Base-by-base conservation (phyloP, 2,888 invertebrate genomes). In the Xestia rhomboidea region DNA sequence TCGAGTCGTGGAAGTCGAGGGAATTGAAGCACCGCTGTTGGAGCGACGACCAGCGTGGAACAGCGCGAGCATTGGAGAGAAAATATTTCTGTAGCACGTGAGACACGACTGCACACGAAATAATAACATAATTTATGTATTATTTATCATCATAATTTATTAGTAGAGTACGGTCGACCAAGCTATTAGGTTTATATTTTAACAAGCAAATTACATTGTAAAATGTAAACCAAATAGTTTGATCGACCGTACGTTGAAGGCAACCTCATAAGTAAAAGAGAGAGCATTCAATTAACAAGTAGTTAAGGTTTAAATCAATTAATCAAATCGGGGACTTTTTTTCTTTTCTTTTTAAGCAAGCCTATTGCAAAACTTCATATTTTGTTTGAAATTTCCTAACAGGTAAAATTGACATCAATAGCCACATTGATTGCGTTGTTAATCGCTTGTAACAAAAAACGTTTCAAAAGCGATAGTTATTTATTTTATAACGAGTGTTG, bases 1-100 rank as follows among this genome's bases (percentile, higher is more conserved):
- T 82, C 81, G 84, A 79, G 81, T 83, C 82, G 79, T 73, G 81
- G 77, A 87, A 76, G 87, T 79, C 85, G 68, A 82, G 89, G 88
- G 89, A 88, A 89, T 86, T 83, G 87, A 73, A 86, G 79, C 54
- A 44, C 27, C 41, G 76, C 79, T 66, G 54, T 46, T 70, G 57
- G 68, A 76, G 60, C 77, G 81, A 71, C 69, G 41, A 49, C 77
- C 71, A 75, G 79, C 18, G 60, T 57, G 18, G 44, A 49, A 77
- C 68, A 75, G 79, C 18, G 64, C 67, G 15, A 68, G 76, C 79
- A 71, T 83, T 83, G 73, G 49, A 38, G 70, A 81, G 66, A 84
- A 81, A 87, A 85, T 79, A 77, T 68, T 85, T 79, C 68, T 77
- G 71, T 79, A 72, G 69, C 71, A 67, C 51, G 79, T 74, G 77